Conservation (phyloP, 2,113 vertebrate genomes). For the Caranx ignobilis region DNA sequence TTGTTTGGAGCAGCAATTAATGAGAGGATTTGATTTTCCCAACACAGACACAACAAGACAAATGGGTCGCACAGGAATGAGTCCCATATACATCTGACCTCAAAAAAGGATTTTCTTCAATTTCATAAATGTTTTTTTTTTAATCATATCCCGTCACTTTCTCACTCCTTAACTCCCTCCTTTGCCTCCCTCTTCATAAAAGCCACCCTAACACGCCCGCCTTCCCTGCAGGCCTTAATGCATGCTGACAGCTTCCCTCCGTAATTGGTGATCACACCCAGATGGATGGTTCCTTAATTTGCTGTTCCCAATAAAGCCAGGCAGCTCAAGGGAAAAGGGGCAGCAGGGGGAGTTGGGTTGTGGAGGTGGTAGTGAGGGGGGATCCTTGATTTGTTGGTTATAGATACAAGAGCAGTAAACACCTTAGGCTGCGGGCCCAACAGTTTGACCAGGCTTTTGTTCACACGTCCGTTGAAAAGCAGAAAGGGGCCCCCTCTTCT, state of each 20-base stretch:
- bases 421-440: conserved; percentile 77
- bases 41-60: background rate
- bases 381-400: conserved; percentile 83
- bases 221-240: conserved; percentile 84
- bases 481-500: conserved; percentile 32
- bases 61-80: background rate
- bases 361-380: conserved; percentile 31
- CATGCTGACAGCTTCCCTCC: conserved; percentile 85
- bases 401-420: conserved; percentile 86
- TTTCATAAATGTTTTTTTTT: conserved; percentile 24
- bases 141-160: conserved; percentile 41
- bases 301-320: conserved; percentile 84
- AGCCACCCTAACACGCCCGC: conserved; percentile 77
- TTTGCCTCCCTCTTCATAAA: conserved; percentile 62
- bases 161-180: conserved; percentile 45
- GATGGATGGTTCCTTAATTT: conserved; percentile 87
- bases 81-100: background rate
- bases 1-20: conserved; percentile 30
- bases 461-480: conserved; percentile 84
- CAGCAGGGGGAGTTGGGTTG: conserved; percentile 41
- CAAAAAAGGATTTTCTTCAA: background rate
- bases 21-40: conserved; percentile 20
- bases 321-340: conserved; percentile 75
- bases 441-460: conserved; percentile 85
- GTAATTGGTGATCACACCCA: conserved; percentile 89